phyloP scores from a whole-genome alignment of 2,113 vertebrate species.

The Gadus chalcogrammus region DNA sequence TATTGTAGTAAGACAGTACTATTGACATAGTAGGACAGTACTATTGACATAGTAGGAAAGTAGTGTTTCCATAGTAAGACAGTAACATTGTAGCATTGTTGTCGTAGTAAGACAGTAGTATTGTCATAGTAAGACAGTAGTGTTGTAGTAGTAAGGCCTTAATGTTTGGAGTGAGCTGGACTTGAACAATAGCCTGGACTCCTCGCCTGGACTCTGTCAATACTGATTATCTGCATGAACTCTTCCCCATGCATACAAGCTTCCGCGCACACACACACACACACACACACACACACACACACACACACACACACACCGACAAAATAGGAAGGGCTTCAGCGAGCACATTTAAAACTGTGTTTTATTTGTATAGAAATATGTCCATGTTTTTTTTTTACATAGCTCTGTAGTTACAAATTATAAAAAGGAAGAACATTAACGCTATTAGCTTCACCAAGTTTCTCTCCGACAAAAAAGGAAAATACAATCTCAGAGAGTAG shows the following conservation, averaged over 20 bases:
- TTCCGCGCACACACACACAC: too few relatives aligned
- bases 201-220: conserved; percentile 18
- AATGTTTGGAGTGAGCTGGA: too few relatives aligned
- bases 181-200: conserved; percentile 47
- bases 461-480: conserved; percentile 50
- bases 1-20: conserved; percentile 28
- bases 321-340: conserved; percentile 24
- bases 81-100: conserved; percentile 8
- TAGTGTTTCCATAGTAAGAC: too few relatives aligned
- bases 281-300: too few relatives aligned
- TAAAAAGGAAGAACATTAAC: conserved; percentile 71
- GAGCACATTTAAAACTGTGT: conserved; percentile 63
- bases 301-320: conserved; percentile 17
- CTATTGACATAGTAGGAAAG: too few relatives aligned
- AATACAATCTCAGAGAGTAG: conserved; percentile 46
- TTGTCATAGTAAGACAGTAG: background rate
- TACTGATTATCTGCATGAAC: background rate
- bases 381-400: conserved; percentile 59
- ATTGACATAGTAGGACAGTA: too few relatives aligned
- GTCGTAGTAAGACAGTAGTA: background rate
- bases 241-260: background rate
- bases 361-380: conserved; percentile 78
- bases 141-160: background rate
- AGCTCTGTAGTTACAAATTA: conserved; percentile 66
- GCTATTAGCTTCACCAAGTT: conserved; percentile 62